These are phyloP conservation scores for Sycophila sp. DNA, from an alignment of 1,140 invertebrate species.

Conservation along the genomic window DNA sequence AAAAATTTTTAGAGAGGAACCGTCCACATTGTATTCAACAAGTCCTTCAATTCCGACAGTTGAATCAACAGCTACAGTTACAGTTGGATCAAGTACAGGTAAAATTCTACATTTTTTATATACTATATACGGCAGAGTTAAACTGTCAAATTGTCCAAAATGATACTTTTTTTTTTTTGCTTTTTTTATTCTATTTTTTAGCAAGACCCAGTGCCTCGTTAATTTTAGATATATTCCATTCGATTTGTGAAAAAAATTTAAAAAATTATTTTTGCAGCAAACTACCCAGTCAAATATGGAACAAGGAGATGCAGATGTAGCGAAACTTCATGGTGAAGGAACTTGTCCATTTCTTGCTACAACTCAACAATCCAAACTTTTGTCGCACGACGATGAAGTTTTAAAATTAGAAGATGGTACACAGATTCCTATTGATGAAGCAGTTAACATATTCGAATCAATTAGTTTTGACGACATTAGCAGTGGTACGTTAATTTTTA, in stretches of 20 bases:
- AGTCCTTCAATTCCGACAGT: slow-evolving; percentile 61
- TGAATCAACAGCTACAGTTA: slow-evolving; percentile 64
- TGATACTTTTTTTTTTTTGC: too few species aligned
- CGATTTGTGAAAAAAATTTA: neutral
- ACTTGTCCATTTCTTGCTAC: slow-evolving; percentile 58
- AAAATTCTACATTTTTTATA: neutral
- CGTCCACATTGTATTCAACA: slow-evolving; percentile 65
- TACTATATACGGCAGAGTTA: too few species aligned
- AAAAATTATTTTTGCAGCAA: slow-evolving; percentile 40
- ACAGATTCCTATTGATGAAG: slow-evolving; percentile 66
- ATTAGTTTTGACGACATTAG: slow-evolving; percentile 66
- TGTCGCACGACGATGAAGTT: slow-evolving; percentile 58
- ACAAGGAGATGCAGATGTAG: slow-evolving; percentile 52
- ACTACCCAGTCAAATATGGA: slow-evolving; percentile 45
- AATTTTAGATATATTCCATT: neutral
- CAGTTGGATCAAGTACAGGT: slow-evolving; percentile 63
- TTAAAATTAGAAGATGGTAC: slow-evolving; percentile 62
- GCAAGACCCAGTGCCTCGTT: too few species aligned
- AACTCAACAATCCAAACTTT: slow-evolving; percentile 56
- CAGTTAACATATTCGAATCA: slow-evolving; percentile 68
- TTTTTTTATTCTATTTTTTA: too few species aligned
- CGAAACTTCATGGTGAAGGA: slow-evolving; percentile 55
- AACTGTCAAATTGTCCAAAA: too few species aligned
- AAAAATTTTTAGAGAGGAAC: slow-evolving; percentile 61
- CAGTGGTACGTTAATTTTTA: slow-evolving; percentile 58